phyloP scores from a whole-genome alignment of 2,888 invertebrate genomes.

The Ichneumoninae sp. region DNA sequence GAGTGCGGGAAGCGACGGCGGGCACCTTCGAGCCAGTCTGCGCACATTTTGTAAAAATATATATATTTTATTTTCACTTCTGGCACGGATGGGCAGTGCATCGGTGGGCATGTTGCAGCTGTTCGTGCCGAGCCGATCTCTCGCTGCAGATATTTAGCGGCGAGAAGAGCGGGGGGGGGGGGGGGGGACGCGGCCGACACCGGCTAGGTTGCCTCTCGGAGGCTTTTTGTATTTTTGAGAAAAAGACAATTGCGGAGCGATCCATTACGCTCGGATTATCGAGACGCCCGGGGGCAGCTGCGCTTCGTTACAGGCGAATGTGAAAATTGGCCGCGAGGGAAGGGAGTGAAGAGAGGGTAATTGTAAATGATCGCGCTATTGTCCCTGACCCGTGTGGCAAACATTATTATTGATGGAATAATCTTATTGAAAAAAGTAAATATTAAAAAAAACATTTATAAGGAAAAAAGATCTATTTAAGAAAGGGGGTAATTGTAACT shows the following conservation, averaged over 20 bases:
- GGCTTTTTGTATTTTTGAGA: slow-evolving; percentile 7
- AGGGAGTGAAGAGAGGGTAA: slow-evolving; percentile 1
- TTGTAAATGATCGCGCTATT: slow-evolving; percentile 20
- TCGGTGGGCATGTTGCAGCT: slow-evolving; percentile 45
- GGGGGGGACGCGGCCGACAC: not conserved
- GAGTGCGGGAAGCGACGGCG: slow-evolving; percentile 34
- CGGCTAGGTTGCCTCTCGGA: not conserved
- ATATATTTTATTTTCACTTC: slow-evolving; percentile 2
- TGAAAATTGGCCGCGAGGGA: not conserved
- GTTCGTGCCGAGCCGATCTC: slow-evolving; percentile 31
- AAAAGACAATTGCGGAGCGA: slow-evolving; percentile 4
- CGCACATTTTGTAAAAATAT: slow-evolving; percentile 19
- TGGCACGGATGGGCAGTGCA: not conserved
- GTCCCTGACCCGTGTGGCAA: not conserved
- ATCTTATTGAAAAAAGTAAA: not conserved
- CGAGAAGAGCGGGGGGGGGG: not conserved
- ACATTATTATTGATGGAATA: not conserved
- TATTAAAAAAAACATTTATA: not conserved
- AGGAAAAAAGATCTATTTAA: not conserved
- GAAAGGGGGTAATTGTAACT: too few relatives aligned
- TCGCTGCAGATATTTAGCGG: slow-evolving; percentile 46
- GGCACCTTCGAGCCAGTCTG: slow-evolving; percentile 47
- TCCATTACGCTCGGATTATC: slow-evolving; percentile 9
- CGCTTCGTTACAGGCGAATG: slow-evolving; percentile 14
- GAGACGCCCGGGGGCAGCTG: slow-evolving; percentile 20